These are phyloP conservation scores for Motacilla alba DNA, from an alignment of 2,113 vertebrate genomes.

Conservation along the genomic window DNA sequence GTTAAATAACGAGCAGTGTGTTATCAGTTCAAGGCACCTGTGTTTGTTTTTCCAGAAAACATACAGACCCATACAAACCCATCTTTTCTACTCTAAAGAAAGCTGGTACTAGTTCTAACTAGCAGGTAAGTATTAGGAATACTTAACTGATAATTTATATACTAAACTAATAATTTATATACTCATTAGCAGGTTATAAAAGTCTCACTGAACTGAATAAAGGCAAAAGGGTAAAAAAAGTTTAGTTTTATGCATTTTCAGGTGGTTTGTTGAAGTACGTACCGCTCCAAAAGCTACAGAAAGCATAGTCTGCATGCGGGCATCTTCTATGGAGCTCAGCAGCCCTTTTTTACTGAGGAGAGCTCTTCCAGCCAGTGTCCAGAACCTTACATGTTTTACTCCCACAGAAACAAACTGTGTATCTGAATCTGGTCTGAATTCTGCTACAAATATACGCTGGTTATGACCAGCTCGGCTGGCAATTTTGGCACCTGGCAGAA, in stretches of 20 bases:
- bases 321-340: conserved; percentile 88
- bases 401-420: conserved; percentile 98
- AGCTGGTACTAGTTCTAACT: neutral
- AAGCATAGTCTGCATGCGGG: conserved; percentile 97
- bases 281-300: conserved; percentile 98
- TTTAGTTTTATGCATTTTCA: neutral
- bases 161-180: neutral
- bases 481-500: conserved; percentile 88
- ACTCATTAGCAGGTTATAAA: neutral
- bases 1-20: neutral
- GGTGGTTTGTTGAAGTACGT: conserved; percentile 66
- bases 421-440: conserved; percentile 97
- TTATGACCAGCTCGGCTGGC: conserved; percentile 89
- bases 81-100: neutral
- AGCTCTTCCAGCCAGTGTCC: conserved; percentile 91
- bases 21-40: neutral
- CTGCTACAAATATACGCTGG: conserved; percentile 96
- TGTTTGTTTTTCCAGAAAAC: neutral
- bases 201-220: neutral
- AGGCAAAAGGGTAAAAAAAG: neutral
- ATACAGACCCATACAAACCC: neutral
- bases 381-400: conserved; percentile 96
- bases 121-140: neutral
- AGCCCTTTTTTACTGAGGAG: conserved; percentile 96
- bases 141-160: neutral